Evolutionary conservation across 2,797 vertebrate genomes (phyloP).

Genomic region (Smutsia gigantea): DNA sequence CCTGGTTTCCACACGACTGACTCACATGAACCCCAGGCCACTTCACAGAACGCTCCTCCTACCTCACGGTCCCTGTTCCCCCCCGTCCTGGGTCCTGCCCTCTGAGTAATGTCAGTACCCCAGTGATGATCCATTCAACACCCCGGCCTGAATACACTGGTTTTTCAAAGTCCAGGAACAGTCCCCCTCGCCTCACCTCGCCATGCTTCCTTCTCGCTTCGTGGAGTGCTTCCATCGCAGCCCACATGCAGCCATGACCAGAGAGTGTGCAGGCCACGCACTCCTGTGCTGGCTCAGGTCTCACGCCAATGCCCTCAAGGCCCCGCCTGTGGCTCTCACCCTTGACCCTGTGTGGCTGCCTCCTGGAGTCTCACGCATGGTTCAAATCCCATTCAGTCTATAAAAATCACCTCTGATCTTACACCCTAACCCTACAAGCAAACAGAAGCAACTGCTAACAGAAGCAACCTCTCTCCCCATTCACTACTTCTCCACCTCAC

Average conservation of each 20-base stretch:
- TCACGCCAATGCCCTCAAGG: accelerated
- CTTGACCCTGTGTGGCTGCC: background rate
- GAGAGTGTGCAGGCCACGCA: background rate
- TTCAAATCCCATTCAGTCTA: background rate
- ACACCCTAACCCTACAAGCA: background rate
- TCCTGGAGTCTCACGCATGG: background rate
- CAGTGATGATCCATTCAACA: background rate
- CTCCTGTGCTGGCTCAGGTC: background rate
- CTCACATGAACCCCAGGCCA: background rate
- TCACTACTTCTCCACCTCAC: background rate
- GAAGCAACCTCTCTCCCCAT: too few species aligned
- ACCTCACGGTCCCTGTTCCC: background rate
- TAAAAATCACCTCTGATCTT: background rate
- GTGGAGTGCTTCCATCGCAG: background rate
- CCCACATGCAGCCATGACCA: background rate
- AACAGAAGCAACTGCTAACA: background rate
- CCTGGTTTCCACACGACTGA: background rate
- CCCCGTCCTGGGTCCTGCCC: background rate
- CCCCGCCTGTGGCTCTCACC: background rate
- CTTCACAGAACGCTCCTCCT: background rate
- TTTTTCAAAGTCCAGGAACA: background rate
- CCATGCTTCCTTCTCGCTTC: background rate
- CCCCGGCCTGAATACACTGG: accelerated
- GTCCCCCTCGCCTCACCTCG: background rate
- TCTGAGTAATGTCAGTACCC: background rate